Conservation (phyloP, 1,140 invertebrate species). For the Lordiphosa stackelbergi region DNA sequence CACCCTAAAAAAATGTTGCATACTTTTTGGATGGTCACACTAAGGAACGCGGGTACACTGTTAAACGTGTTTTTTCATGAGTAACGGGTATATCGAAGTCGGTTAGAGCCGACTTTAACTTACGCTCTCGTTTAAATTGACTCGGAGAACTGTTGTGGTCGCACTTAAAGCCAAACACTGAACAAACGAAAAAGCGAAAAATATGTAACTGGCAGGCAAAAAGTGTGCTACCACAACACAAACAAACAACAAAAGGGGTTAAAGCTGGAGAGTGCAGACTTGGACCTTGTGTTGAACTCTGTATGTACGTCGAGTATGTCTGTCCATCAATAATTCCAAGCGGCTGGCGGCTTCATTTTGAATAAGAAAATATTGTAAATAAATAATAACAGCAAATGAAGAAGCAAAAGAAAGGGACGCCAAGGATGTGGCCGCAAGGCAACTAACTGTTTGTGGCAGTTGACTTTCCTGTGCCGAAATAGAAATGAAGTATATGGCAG, state of each 20-base stretch:
- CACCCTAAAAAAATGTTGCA: no score
- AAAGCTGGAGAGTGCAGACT: no score
- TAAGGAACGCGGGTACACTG: no score
- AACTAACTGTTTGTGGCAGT: conserved; percentile 63
- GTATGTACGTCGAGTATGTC: conserved; percentile 15
- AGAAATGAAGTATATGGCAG: conserved; percentile 60
- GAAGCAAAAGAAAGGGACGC: conserved; percentile 13
- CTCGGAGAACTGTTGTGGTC: conserved; percentile 45
- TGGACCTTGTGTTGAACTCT: conserved; percentile 10
- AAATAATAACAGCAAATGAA: conserved; percentile 49
- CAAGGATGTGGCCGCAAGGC: conserved; percentile 39
- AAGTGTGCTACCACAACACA: conserved; percentile 2
- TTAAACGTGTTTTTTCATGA: no score
- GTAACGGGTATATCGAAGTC: no score
- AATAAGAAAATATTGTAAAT: conserved; percentile 74
- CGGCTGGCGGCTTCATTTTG: conserved; percentile 70
- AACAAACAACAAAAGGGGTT: not conserved
- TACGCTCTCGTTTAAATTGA: no score
- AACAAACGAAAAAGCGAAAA: conserved; percentile 17
- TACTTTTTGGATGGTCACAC: no score
- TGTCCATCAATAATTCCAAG: conserved; percentile 67
- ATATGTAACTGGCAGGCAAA: conserved; percentile 18
- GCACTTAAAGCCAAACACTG: conserved; percentile 24
- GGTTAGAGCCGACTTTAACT: no score
- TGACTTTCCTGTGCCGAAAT: conserved; percentile 36